Evolutionary conservation across 2,113 vertebrate genomes (phyloP).

Genomic region (Brachyhypopomus occidentalis): DNA sequence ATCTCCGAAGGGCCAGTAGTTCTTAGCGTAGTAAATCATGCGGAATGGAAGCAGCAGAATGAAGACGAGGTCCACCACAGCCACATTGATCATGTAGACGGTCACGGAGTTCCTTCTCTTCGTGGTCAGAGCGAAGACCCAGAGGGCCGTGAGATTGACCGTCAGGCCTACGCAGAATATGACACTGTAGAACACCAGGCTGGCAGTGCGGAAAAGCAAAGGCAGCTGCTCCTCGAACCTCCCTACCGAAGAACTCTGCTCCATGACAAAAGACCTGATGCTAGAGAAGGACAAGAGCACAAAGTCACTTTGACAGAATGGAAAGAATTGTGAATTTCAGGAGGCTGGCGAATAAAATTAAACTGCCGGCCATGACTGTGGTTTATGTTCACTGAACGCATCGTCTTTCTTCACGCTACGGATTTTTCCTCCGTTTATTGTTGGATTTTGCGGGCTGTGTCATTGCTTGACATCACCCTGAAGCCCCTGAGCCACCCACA

Average conservation of each 20-base stretch:
- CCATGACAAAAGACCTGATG: conserved; percentile 40
- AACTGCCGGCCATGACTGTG: too few species aligned
- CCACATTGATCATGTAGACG: conserved; percentile 95
- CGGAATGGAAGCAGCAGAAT: conserved; percentile 86
- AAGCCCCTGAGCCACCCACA: too few species aligned
- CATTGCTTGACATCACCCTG: too few species aligned
- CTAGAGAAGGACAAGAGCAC: not conserved
- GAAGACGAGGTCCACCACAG: conserved; percentile 86
- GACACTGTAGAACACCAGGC: conserved; percentile 85
- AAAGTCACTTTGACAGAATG: not conserved
- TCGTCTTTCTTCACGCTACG: too few species aligned
- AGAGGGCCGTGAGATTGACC: conserved; percentile 89
- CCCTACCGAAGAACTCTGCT: conserved; percentile 45
- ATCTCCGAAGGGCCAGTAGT: conserved; percentile 88
- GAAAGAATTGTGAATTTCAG: not conserved
- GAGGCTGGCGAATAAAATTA: too few species aligned
- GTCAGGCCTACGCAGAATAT: conserved; percentile 82
- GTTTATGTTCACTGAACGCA: too few species aligned
- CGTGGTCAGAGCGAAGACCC: conserved; percentile 95
- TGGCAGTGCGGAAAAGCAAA: conserved; percentile 78
- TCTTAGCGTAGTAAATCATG: conserved; percentile 82
- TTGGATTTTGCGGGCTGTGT: too few species aligned
- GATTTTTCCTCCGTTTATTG: too few species aligned
- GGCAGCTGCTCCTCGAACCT: conserved; percentile 64
- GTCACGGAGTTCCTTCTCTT: conserved; percentile 93